phyloP scores from a whole-genome alignment of 2,113 vertebrate genomes.

The Malurus melanocephalus region DNA sequence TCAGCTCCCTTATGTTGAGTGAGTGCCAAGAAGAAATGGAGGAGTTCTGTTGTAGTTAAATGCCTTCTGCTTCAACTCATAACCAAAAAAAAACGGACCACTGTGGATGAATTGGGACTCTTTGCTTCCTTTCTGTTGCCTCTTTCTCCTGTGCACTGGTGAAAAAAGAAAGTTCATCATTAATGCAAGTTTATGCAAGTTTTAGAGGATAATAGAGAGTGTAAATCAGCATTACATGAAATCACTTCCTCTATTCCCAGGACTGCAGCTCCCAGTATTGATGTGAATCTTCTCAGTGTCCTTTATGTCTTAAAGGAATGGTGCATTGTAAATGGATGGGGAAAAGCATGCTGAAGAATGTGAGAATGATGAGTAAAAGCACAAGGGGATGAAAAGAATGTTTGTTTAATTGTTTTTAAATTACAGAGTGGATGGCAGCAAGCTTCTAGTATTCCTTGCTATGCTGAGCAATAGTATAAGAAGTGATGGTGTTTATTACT shows the following conservation, averaged over 20 bases:
- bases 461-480: background rate
- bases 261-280: background rate
- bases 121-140: background rate
- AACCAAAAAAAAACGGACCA: conserved; percentile 14
- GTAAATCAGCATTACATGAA: background rate
- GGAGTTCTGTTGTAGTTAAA: conserved; percentile 52
- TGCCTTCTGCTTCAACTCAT: conserved; percentile 50
- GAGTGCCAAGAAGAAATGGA: conserved; percentile 39
- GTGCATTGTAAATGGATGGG: background rate
- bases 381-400: background rate
- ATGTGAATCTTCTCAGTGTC: background rate
- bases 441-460: background rate
- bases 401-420: background rate
- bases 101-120: background rate
- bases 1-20: conserved; percentile 53
- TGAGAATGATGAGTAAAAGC: background rate
- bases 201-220: background rate
- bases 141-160: background rate
- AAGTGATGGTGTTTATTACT: background rate
- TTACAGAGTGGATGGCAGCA: background rate
- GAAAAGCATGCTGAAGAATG: background rate
- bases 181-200: background rate
- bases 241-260: background rate
- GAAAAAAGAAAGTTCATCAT: background rate
- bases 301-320: background rate